Percentiles rank a stretch among this genome's conserved stretches.
phyloP scores from a whole-genome alignment of 2,113 vertebrate species.

The Gorsachius goisagi region DNA sequence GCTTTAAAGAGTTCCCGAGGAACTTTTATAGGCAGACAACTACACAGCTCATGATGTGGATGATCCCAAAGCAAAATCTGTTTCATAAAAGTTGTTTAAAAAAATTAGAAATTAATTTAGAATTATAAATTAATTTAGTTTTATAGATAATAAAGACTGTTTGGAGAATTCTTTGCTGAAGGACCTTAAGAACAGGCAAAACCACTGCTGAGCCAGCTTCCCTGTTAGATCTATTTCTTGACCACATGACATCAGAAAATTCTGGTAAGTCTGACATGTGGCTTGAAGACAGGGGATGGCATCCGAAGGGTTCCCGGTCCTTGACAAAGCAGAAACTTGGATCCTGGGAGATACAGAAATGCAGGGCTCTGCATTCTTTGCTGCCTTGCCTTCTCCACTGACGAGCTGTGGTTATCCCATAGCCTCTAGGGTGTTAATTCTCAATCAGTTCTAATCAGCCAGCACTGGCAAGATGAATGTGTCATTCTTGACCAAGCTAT shows the following conservation, averaged over 20 bases:
- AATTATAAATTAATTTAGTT: background rate
- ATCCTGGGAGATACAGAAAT: background rate
- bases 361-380: background rate
- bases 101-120: background rate
- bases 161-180: background rate
- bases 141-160: background rate
- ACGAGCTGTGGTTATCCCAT: background rate
- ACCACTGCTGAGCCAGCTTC: background rate
- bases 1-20: background rate
- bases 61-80: background rate
- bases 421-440: background rate
- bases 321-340: background rate
- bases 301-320: background rate
- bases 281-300: background rate
- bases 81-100: background rate
- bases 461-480: background rate
- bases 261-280: background rate
- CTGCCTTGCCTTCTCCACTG: background rate
- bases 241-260: background rate
- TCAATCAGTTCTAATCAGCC: accelerated
- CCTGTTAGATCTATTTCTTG: background rate
- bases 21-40: background rate
- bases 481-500: background rate
- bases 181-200: background rate
- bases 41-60: background rate